Evolutionary conservation across 2,113 vertebrate species (phyloP), one percentile per base, ranked within the genome.

Genomic region (Narcine bancroftii): DNA sequence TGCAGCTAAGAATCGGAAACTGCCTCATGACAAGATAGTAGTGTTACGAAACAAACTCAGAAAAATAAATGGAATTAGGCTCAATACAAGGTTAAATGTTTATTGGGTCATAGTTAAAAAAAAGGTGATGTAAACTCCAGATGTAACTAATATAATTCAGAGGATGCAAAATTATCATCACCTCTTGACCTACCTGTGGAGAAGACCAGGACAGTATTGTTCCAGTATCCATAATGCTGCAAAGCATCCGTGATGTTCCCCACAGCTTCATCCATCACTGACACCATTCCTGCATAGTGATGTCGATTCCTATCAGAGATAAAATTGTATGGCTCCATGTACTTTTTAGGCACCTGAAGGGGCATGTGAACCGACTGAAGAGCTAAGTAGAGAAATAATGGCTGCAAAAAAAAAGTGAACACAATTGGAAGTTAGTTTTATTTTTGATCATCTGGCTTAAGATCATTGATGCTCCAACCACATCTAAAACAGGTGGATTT

Each of bases 211-310:
- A 99, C 94, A 0, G 97, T 98, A 95, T 98, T 97, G 94, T 97
- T 53, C 99, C 99, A 99, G 36, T 99, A 96, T 69, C 97, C 97
- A 0, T 29, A 73, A n/a, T 93, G 93, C 93, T 95, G 95, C 93
- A 99, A 93, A 75, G 97, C 97, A 73, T 73, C 93, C 0, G 96
- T 98, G 94, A 99, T 95, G 95, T 99, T 99, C 93, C 98, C 97
- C 92, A 99, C 96, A 0, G 98, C 98, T 94, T 99, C 98, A 92
- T 99, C 99, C 98, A 99, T 97, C 60, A 96, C 96, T 0, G 97
- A 96, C 93, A 97, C 98, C 99, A 99, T 99, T 73, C 97, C 99
- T 0, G 98, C 98, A 19, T 97, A 99, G 33, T 47, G 26, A 15
- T 95, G 96, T 65, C 99, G 97, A 0, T 95, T 92, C 0, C 7